phyloP scores from a whole-genome alignment of 2,113 vertebrate species.

The Semicossyphus pulcher region DNA sequence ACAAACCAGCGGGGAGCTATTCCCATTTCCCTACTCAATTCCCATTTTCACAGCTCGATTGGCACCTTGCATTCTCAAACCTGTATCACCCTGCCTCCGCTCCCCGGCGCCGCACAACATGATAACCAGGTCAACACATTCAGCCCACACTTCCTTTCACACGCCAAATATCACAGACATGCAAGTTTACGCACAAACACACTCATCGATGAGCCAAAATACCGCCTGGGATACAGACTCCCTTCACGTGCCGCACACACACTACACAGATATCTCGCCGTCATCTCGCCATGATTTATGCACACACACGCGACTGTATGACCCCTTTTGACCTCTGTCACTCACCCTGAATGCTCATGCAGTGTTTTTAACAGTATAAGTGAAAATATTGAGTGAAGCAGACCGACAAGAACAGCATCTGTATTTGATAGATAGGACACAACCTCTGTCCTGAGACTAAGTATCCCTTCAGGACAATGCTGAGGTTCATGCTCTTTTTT shows the following conservation, averaged over 20 bases:
- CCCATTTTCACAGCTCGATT: constrained; percentile 82
- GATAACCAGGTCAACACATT: constrained; percentile 73
- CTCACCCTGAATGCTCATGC: constrained; percentile 7
- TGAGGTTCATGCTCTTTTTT: not conserved
- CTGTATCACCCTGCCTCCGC: constrained; percentile 49
- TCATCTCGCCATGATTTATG: not conserved
- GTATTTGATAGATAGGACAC: constrained; percentile 13
- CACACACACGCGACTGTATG: not conserved
- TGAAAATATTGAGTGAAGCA: not conserved
- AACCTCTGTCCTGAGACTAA: constrained; percentile 11
- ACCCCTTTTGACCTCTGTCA: constrained; percentile 21
- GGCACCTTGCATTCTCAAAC: constrained; percentile 75
- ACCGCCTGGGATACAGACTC: constrained; percentile 8
- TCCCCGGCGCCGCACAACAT: constrained; percentile 38
- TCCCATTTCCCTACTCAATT: constrained; percentile 84
- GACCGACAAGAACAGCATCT: constrained; percentile 21
- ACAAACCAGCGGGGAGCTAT: constrained; percentile 69
- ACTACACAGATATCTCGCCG: not conserved
- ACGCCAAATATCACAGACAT: constrained; percentile 8
- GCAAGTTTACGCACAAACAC: constrained; percentile 4
- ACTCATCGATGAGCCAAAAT: constrained; percentile 27
- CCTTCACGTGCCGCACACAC: not conserved
- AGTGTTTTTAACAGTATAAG: not conserved
- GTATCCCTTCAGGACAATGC: not conserved
- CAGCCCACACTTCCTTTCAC: constrained; percentile 29